Conservation (phyloP, 2,797 vertebrate species). For the Remorina albescens region DNA sequence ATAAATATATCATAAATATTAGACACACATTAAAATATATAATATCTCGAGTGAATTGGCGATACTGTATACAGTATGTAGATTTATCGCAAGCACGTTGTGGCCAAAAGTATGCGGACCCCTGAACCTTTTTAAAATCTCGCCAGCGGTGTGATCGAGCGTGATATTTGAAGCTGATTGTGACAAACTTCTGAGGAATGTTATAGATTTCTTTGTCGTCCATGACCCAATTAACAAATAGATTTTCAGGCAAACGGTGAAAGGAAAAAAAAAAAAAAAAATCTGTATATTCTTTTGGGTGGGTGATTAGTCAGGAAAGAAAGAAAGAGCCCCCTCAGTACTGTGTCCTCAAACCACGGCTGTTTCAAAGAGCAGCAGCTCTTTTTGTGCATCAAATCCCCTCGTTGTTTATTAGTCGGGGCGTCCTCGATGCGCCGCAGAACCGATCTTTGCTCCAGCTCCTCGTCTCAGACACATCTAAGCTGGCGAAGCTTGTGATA, state of each 20-base stretch:
- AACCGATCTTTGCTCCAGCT: constrained; percentile 46
- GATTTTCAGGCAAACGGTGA: constrained; percentile 43
- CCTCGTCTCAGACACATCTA: constrained; percentile 53
- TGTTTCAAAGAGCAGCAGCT: constrained; percentile 55
- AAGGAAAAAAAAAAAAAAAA: constrained; percentile 7
- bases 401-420: constrained; percentile 73
- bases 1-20: neutral
- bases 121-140: too few species aligned
- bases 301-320: constrained; percentile 62
- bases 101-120: too few species aligned
- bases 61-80: too few species aligned
- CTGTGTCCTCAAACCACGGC: constrained; percentile 32
- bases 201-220: constrained; percentile 47
- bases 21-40: too few species aligned
- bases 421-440: constrained; percentile 36
- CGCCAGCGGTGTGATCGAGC: neutral
- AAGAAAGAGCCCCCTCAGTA: constrained; percentile 36
- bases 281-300: constrained; percentile 40
- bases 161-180: constrained; percentile 27
- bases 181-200: constrained; percentile 56
- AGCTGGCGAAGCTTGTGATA: constrained; percentile 53
- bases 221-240: constrained; percentile 72
- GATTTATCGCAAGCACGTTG: too few species aligned
- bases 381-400: constrained; percentile 67
- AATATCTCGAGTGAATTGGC: too few species aligned